Evolutionary conservation across 1,140 invertebrate genomes (phyloP), one percentile per base, ranked within the genome.

Genomic region (Pinna nobilis): DNA sequence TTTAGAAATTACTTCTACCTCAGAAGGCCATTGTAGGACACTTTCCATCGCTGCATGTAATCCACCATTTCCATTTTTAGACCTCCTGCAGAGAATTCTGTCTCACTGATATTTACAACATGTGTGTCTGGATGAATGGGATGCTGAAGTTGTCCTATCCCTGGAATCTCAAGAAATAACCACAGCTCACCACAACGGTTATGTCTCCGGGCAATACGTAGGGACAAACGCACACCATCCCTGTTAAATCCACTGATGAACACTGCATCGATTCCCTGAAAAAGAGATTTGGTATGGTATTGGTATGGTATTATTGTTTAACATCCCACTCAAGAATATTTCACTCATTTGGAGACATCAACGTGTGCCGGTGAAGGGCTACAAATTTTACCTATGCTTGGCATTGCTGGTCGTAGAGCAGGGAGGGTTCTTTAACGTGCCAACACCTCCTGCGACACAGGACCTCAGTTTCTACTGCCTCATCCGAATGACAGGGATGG

Each of bases 21-120:
- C 6, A 93, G 78, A 3, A 91, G 77, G 2, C 93, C 93, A 81
- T 92, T 93, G 81, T 90, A 93, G 44, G 90, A 80, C 23, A 94
- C 88, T 76, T 92, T 90, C 87, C 92, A 90, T 53, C 88, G 86
- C 68, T 82, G 72, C 76, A 91, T 87, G 0, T 91, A 86, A 73
- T 93, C 90, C 18, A 92, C 78, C 7, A 91, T 76, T 73, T 91
- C 89, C 65, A 93, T 87, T 65, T 90, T 91, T n/a, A 94, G 84
- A 1, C 91, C 92, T 0, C 85, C 90, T 6, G 90, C 90, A 30
- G 85, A 87, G 91, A 91, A 93, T n/a, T 74, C 79, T 7, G 78
- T 78, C 0, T 69, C 79, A 60, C 82, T 76, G 13, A 81, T 82
- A 74, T 88, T 88, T 33, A 76, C 73, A 1, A 88, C 35, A 3